phyloP scores from a whole-genome alignment of 2,797 vertebrate genomes.

The Ptychobarbus kaznakovi region DNA sequence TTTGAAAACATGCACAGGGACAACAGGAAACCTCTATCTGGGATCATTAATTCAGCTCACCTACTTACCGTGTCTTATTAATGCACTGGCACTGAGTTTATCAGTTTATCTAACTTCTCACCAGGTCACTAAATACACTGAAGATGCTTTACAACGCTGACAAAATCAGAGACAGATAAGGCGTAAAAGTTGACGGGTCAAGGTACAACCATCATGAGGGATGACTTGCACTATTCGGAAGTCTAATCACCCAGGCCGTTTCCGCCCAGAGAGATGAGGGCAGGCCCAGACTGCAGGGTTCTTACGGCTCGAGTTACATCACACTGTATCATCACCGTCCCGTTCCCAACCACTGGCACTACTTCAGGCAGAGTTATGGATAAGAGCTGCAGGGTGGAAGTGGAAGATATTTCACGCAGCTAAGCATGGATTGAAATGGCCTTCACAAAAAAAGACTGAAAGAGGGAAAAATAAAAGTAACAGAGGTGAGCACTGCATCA shows the following conservation, averaged over 20 bases:
- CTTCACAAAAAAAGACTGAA: neutral
- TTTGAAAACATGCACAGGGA: conserved; percentile 28
- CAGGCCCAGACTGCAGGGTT: conserved; percentile 2
- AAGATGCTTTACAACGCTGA: conserved; percentile 30
- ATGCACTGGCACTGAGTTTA: conserved; percentile 23
- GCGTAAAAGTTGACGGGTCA: conserved; percentile 51
- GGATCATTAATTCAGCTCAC: conserved; percentile 42
- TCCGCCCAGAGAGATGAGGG: neutral
- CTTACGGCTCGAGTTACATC: conserved; percentile 45
- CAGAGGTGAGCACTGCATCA: neutral
- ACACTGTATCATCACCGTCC: conserved; percentile 2
- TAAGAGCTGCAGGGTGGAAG: conserved; percentile 28
- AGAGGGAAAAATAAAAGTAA: neutral
- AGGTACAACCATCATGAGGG: conserved; percentile 41
- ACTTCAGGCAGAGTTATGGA: conserved; percentile 34
- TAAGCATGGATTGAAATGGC: conserved; percentile 9
- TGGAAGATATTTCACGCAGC: conserved; percentile 33
- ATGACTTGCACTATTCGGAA: conserved; percentile 29
- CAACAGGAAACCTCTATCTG: conserved; percentile 24
- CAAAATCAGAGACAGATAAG: conserved; percentile 29
- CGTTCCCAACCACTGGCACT: neutral
- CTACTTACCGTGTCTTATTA: conserved; percentile 28
- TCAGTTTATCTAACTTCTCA: conserved; percentile 38
- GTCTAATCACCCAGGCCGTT: conserved; percentile 41
- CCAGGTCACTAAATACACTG: conserved; percentile 39